These are phyloP conservation scores for Lontra canadensis DNA, from an alignment of 2,113 vertebrate genomes.

Conservation along the genomic window DNA sequence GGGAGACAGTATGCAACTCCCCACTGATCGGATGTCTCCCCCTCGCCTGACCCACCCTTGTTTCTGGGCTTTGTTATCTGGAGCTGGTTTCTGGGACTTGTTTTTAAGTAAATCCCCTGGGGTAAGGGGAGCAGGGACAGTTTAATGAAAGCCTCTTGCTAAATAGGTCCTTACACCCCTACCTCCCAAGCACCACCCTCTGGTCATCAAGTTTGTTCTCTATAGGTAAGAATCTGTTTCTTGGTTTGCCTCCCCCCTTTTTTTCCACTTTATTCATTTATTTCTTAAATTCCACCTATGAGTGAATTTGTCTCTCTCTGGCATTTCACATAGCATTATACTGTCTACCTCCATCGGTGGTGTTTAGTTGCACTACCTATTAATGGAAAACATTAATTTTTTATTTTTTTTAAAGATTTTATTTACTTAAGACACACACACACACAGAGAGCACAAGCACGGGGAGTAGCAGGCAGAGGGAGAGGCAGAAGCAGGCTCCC, in stretches of 20 bases:
- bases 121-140: too few species aligned
- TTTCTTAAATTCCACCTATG: not conserved
- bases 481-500: too few species aligned
- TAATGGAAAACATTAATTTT: not conserved
- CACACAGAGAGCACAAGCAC: too few species aligned
- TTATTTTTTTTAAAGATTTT: not conserved
- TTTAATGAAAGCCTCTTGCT: too few species aligned
- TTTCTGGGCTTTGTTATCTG: too few species aligned
- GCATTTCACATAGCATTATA: not conserved
- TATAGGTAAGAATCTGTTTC: not conserved
- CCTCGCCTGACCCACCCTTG: too few species aligned
- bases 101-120: too few species aligned
- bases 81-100: too few species aligned
- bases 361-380: not conserved
- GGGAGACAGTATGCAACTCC: too few species aligned
- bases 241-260: not conserved
- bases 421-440: too few species aligned
- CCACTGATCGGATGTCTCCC: too few species aligned
- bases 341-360: not conserved
- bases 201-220: not conserved
- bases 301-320: not conserved
- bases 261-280: not conserved
- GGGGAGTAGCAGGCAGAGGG: too few species aligned
- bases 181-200: not conserved
- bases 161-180: not conserved